Conservation (phyloP, 2,797 vertebrate species). For the Ctenopoma kingsleyae region DNA sequence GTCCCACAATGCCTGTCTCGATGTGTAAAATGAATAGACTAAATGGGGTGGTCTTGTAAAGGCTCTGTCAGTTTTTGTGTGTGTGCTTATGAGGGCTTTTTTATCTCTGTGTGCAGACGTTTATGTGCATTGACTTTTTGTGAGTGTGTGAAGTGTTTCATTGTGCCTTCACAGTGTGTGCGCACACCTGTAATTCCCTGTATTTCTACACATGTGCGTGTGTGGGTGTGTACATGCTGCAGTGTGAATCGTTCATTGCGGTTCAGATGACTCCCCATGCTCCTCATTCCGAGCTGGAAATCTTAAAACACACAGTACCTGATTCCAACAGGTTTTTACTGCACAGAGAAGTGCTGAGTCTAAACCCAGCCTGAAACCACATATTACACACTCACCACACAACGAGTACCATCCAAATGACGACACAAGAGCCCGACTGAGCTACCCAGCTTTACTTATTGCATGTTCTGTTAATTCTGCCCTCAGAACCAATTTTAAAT, state of each 20-base stretch:
- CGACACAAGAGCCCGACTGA: slow-evolving; percentile 37
- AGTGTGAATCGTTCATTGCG: slow-evolving; percentile 65
- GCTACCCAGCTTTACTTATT: slow-evolving; percentile 23
- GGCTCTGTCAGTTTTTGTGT: slow-evolving; percentile 59
- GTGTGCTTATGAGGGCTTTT: slow-evolving; percentile 34
- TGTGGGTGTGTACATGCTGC: slow-evolving; percentile 5
- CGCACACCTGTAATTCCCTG: slow-evolving; percentile 56
- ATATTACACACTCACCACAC: slow-evolving; percentile 61
- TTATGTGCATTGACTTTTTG: slow-evolving; percentile 51
- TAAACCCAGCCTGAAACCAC: slow-evolving; percentile 67
- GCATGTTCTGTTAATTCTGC: slow-evolving; percentile 36
- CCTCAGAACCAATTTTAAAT: slow-evolving; percentile 41
- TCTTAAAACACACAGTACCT: slow-evolving; percentile 69
- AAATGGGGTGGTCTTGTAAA: slow-evolving; percentile 73
- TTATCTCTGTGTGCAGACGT: slow-evolving; percentile 34
- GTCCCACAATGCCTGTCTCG: slow-evolving; percentile 77
- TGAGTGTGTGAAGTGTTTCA: slow-evolving; percentile 52
- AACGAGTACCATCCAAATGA: slow-evolving; percentile 47
- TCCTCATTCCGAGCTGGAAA: slow-evolving; percentile 72
- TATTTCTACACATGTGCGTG: slow-evolving; percentile 37
- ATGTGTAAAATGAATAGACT: slow-evolving; percentile 60
- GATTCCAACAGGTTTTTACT: slow-evolving; percentile 74
- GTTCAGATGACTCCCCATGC: slow-evolving; percentile 73
- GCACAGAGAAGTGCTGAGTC: slow-evolving; percentile 72
- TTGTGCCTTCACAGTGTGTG: slow-evolving; percentile 51